phyloP scores from a whole-genome alignment of 2,113 vertebrate genomes.

The Dasypus novemcinctus region DNA sequence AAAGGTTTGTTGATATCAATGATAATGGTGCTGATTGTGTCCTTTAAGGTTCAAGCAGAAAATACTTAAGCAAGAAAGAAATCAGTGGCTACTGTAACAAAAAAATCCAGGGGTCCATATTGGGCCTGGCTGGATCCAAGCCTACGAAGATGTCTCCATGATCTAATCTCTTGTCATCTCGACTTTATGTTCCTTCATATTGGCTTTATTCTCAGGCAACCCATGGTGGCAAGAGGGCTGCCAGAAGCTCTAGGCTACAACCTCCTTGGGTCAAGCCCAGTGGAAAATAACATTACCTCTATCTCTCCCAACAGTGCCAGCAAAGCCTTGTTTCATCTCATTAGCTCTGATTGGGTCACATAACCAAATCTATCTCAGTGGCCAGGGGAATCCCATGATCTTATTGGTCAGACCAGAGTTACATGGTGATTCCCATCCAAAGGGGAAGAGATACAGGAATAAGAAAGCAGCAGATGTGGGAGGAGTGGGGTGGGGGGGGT shows the following conservation, averaged over 20 bases:
- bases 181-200: neutral
- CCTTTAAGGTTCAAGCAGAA: neutral
- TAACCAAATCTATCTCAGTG: neutral
- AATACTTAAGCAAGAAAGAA: neutral
- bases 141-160: neutral
- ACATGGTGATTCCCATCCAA: neutral
- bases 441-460: too few species aligned
- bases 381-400: neutral
- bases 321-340: neutral
- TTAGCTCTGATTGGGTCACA: neutral
- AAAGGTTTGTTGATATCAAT: too few species aligned
- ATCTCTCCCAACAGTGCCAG: neutral
- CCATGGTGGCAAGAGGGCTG: too few species aligned
- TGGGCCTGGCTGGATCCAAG: neutral
- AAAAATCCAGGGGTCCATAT: neutral
- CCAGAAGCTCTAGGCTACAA: neutral
- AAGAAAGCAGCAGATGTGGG: too few species aligned
- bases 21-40: neutral
- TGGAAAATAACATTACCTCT: neutral
- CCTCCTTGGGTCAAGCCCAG: neutral
- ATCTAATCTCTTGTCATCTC: neutral
- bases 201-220: neutral
- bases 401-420: neutral
- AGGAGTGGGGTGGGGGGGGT: too few species aligned
- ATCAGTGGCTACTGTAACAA: neutral